Evolutionary conservation across 2,797 vertebrate species (phyloP).

Genomic region (Brachyalestes nurse): DNA sequence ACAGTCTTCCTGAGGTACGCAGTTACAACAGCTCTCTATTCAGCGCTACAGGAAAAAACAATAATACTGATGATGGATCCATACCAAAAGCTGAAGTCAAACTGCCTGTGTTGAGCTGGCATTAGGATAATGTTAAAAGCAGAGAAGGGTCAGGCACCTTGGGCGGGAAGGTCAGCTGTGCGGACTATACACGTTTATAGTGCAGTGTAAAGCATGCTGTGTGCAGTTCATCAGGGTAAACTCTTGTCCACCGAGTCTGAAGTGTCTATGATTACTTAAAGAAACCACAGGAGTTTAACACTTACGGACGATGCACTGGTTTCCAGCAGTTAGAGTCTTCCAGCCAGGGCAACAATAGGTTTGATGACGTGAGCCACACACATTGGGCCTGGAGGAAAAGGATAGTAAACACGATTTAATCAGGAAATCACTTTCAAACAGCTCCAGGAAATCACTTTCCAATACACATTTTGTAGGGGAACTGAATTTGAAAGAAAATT

Average conservation of each 20-base stretch:
- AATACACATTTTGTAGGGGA: too few relatives aligned
- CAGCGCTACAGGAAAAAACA: constrained; percentile 42
- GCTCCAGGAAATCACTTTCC: too few relatives aligned
- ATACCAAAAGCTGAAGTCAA: background rate
- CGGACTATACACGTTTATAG: background rate
- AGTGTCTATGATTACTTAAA: background rate
- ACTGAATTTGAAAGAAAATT: too few relatives aligned
- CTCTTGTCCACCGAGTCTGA: too few relatives aligned
- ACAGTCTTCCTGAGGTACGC: constrained; percentile 60
- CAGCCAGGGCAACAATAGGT: constrained; percentile 98
- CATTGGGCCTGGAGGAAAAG: constrained; percentile 86
- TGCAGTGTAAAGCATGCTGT: background rate
- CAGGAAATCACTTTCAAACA: constrained; percentile 6
- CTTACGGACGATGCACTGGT: constrained; percentile 99
- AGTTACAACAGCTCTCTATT: constrained; percentile 37
- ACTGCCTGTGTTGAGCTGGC: background rate
- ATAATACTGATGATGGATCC: constrained; percentile 3
- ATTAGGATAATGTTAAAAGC: background rate
- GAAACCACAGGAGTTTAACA: constrained; percentile 57
- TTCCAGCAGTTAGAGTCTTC: constrained; percentile 98
- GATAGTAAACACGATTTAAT: constrained; percentile 30
- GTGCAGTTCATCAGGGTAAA: background rate
- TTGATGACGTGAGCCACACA: constrained; percentile 94
- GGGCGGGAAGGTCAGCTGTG: background rate
- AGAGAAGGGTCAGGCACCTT: background rate